Evolutionary conservation across 2,797 vertebrate species (phyloP), one percentile per base, ranked within the genome.

Genomic region (Gobio occitaniae): DNA sequence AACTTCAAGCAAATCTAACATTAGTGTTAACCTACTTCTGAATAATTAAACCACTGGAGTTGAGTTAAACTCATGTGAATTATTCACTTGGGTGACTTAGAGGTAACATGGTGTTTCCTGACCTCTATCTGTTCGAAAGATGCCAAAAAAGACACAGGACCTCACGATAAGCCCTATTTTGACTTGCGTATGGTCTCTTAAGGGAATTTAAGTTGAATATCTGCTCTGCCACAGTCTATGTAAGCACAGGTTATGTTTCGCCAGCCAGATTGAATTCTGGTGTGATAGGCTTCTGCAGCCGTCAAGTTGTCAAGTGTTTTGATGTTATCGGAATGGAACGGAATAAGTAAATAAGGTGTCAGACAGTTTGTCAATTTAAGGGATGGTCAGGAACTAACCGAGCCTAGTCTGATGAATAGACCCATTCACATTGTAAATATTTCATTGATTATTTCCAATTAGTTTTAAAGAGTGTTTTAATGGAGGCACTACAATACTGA

Each of bases 31-130:
- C 69, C 79, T 16, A 8, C 79, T 19, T 36, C 29, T 89, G 38
- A 89, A 89, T 89, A 80, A 83, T 89, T 83, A 76, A 89, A 36
- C 72, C 13, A 25, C 52, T 44, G 84, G 88, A 86, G 84, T 87
- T 87, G 74, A 86, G 84, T 89, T 89, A 25, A 87, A 86, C 79
- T 82, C 29, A 19, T 17, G 61, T 89, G 84, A 88, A 89, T 89
- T 84, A 89, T 89, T 89, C 86, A 89, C 79, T 17, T 69, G 82
- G 80, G 79, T 86, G 83, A 89, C 82, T 69, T 88, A 59, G 78
- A 83, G 82, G 86, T 86, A 76, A 88, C 84, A 69, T 83, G 38
- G 82, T 86, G 79, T 78, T 86, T 85, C 86, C 83, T 88, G 80
- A 78, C 79, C 82, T 78, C 44, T 68, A 80, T 69, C 83, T 50